These are phyloP conservation scores for Esox niger DNA, from an alignment of 2,113 vertebrate genomes.

Conservation along the genomic window DNA sequence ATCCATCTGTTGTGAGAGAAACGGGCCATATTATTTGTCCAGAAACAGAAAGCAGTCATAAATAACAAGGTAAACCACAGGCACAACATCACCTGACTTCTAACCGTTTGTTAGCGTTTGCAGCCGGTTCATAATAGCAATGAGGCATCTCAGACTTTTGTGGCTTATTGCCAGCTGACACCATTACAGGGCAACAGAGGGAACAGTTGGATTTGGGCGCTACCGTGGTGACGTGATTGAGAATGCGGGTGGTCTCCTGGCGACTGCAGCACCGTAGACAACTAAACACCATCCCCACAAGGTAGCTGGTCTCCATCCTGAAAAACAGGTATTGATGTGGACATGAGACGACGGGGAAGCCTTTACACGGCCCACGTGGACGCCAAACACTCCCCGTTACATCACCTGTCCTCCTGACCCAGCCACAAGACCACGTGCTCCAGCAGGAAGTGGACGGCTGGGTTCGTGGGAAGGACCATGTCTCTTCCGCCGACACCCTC, in stretches of 20 bases:
- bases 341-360: no score
- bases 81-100: no score
- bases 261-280: constrained; percentile 81
- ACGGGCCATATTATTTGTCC: no score
- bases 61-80: no score
- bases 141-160: no score
- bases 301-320: constrained; percentile 71
- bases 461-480: constrained; percentile 56
- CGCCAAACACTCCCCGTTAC: no score
- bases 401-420: constrained; percentile 66
- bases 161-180: no score
- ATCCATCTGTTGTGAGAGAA: constrained; percentile 74
- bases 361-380: no score
- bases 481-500: constrained; percentile 12
- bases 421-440: constrained; percentile 83
- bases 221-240: constrained; percentile 85
- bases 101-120: no score
- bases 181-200: background rate
- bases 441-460: constrained; percentile 83
- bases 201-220: background rate
- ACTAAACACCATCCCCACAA: constrained; percentile 94
- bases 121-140: no score
- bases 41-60: no score
- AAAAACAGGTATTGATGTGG: no score
- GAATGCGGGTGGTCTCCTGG: constrained; percentile 78